Evolutionary conservation across 2,888 invertebrate genomes (phyloP).

Genomic region (Gnatocerus cornutus): DNA sequence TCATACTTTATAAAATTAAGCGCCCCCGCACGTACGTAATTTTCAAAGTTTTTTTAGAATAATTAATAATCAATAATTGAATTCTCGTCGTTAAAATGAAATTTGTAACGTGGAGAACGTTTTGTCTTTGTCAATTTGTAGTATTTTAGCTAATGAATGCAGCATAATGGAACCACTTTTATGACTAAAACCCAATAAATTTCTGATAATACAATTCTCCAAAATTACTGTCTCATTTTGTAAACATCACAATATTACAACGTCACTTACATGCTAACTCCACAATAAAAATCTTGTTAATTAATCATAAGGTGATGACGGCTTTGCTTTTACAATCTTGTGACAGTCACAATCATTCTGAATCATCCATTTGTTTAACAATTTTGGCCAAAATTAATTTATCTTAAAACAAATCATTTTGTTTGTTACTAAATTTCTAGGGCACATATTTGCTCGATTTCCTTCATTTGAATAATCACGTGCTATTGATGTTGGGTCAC

Average conservation of each 20-base stretch:
- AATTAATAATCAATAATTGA: slow-evolving; percentile 35
- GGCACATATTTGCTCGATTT: slow-evolving; percentile 21
- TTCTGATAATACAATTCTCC: too few relatives aligned
- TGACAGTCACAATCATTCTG: not conserved
- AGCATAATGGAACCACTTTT: too few relatives aligned
- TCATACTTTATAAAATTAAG: slow-evolving; percentile 29
- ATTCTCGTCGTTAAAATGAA: slow-evolving; percentile 6
- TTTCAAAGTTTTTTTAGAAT: slow-evolving; percentile 24
- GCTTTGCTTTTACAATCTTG: not conserved
- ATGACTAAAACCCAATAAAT: too few relatives aligned
- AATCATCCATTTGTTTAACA: not conserved
- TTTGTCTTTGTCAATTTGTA: slow-evolving; percentile 23
- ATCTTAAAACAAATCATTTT: not conserved
- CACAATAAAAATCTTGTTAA: slow-evolving; percentile 18
- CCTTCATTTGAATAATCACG: slow-evolving; percentile 27
- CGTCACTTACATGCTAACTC: not conserved
- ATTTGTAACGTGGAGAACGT: slow-evolving; percentile 15
- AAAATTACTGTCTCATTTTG: not conserved
- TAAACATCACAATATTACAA: not conserved
- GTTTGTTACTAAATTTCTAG: slow-evolving; percentile 14
- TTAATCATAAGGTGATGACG: slow-evolving; percentile 27
- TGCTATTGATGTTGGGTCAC: slow-evolving; percentile 12
- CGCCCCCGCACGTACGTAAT: slow-evolving; percentile 20
- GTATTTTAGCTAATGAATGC: slow-evolving; percentile 6
- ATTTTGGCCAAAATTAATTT: not conserved